Evolutionary conservation across 2,888 invertebrate species (phyloP), one percentile per base, ranked within the genome.

Genomic region (Disparrhopalites patrizii): DNA sequence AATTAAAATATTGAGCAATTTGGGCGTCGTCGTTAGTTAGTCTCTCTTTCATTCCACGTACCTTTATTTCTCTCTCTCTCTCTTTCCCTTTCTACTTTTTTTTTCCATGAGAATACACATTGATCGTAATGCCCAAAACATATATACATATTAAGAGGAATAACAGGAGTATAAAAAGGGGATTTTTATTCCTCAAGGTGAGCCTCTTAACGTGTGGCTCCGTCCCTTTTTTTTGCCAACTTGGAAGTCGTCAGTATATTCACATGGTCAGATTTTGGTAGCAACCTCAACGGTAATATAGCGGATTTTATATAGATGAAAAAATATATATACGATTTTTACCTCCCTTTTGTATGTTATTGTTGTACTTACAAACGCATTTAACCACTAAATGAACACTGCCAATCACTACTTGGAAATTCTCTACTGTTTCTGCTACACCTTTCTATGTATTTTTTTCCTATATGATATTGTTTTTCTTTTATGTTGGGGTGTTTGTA

Each of bases 41-140:
- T 47, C 54, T 54, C 20, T 54, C n/a, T 31, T 20, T 54, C 30
- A 20, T 28, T 31, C 15, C 33, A 15, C 33, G 20, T 54, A 54
- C 33, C n/a, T 31, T 10, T n/a, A 54, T 54, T 15, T 54, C 23
- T 43, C 7, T 36, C 7, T 36, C 7, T 36, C 13, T 43, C 15
- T 52, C 25, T 52, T 30, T 52, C 52, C 61, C 61, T 61, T 61
- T 61, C 61, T 61, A 51, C 52, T 58, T 40, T 61, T 61, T 54
- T 20, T 20, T 3, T n/a, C n/a, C n/a, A n/a, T n/a, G n/a, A n/a
- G n/a, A n/a, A n/a, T n/a, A n/a, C n/a, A n/a, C n/a, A n/a, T n/a
- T n/a, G n/a, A n/a, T n/a, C n/a, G n/a, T n/a, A 47, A 47, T 23
- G 52, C 52, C 31, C 30, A 30, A 43, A n/a, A 57, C 40, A 28